These are phyloP conservation scores for Ectobius pallidus DNA, from an alignment of 2,888 invertebrate genomes.

Conservation along the genomic window DNA sequence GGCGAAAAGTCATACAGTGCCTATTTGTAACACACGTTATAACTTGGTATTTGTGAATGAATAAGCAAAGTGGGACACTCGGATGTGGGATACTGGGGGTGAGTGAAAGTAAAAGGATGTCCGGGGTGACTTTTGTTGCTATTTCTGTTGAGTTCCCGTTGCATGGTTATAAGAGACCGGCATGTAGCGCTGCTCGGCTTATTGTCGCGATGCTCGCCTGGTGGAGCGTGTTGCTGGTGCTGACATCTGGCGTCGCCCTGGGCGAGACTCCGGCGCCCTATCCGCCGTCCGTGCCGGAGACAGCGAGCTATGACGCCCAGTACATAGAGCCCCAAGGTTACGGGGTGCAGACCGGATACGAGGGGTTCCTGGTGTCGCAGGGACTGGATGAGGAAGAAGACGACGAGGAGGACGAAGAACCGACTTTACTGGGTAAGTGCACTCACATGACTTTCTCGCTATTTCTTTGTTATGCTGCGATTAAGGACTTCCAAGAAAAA, in stretches of 20 bases:
- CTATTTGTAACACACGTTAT: too few relatives aligned
- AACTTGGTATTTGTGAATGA: too few relatives aligned
- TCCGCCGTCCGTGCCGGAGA: not conserved
- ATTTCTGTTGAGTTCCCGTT: too few relatives aligned
- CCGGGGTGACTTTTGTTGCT: too few relatives aligned
- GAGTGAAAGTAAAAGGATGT: too few relatives aligned
- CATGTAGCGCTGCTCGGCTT: too few relatives aligned
- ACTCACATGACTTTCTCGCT: not conserved
- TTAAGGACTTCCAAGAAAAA: not conserved
- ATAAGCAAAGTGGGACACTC: too few relatives aligned
- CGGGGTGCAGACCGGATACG: constrained; percentile 46
- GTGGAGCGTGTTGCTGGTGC: not conserved
- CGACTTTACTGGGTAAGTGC: not conserved
- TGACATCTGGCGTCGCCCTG: not conserved
- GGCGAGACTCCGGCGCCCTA: not conserved
- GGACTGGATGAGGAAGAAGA: not conserved
- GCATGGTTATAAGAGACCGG: too few relatives aligned
- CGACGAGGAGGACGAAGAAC: not conserved
- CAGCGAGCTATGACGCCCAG: not conserved
- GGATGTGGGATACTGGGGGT: too few relatives aligned
- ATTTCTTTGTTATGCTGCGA: not conserved
- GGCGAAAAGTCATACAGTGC: too few relatives aligned
- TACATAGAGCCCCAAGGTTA: constrained; percentile 40
- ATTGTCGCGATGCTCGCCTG: not conserved
- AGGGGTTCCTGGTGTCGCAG: constrained; percentile 45